These are phyloP conservation scores for Sebastes schlegelii DNA, from an alignment of 2,113 vertebrate species.

Conservation along the genomic window DNA sequence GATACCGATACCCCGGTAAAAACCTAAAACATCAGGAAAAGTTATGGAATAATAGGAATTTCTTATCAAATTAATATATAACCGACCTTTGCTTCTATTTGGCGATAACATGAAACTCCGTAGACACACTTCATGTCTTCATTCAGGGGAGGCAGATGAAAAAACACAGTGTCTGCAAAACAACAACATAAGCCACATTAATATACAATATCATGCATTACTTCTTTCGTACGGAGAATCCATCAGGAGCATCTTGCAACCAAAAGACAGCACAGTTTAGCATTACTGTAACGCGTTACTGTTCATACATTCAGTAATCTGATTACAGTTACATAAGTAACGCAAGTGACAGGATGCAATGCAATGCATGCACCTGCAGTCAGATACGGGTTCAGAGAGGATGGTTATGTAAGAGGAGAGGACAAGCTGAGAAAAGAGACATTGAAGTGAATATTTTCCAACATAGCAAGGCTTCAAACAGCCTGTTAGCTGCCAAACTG, in stretches of 20 bases:
- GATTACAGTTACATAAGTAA: too few relatives aligned
- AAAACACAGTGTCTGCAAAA: constrained; percentile 93
- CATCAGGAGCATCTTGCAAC: background rate
- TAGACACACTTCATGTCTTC: constrained; percentile 91
- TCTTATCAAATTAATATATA: too few relatives aligned
- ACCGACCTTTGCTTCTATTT: constrained; percentile 97
- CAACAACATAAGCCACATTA: background rate
- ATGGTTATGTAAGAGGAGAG: background rate
- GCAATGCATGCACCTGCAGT: background rate
- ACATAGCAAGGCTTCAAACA: background rate
- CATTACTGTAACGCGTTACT: too few relatives aligned
- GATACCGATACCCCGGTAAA: too few relatives aligned
- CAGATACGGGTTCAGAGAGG: background rate
- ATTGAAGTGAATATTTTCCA: background rate
- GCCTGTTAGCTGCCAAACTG: constrained; percentile 3
- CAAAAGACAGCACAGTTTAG: too few relatives aligned
- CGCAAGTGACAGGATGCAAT: too few relatives aligned
- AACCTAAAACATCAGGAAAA: too few relatives aligned
- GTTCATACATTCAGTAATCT: too few relatives aligned
- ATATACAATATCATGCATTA: fast-evolving
- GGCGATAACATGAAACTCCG: constrained; percentile 96
- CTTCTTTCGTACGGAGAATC: background rate
- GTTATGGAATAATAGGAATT: too few relatives aligned
- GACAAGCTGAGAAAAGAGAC: background rate
- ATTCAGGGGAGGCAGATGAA: constrained; percentile 92